Conservation (phyloP, 92 coral and sea anemone genomes). For the Diadumene lineata region DNA sequence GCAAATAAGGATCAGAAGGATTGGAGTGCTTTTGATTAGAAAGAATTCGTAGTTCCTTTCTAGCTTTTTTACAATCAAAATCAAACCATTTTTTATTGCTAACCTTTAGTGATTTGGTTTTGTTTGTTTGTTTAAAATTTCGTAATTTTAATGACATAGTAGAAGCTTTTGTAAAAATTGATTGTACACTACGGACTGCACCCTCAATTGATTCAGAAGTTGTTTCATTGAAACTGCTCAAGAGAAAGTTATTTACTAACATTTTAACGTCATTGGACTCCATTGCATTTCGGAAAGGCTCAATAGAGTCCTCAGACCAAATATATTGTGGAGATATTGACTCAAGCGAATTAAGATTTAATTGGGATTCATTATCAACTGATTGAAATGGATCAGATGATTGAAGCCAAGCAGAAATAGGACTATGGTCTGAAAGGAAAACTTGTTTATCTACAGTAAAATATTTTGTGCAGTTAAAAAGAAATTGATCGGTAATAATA, state of each 20-base stretch:
- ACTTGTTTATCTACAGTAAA: constrained; percentile 30
- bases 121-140: constrained; percentile 3
- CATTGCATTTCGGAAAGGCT: constrained; percentile 25
- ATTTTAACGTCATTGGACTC: constrained; percentile 25
- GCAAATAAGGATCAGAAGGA: constrained; percentile 32
- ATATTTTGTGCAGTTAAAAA: constrained; percentile 32
- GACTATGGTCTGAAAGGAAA: constrained; percentile 35
- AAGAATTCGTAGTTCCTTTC: constrained; percentile 38
- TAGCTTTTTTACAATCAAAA: constrained; percentile 31
- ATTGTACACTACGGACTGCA: constrained; percentile 40
- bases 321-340: constrained; percentile 45
- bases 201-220: constrained; percentile 21
- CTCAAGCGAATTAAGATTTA: constrained; percentile 24
- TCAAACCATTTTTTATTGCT: constrained; percentile 40
- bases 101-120: constrained; percentile 19
- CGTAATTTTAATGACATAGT: constrained; percentile 31
- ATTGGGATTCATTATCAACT: constrained; percentile 7
- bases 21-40: constrained; percentile 43
- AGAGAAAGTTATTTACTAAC: constrained; percentile 31
- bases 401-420: constrained; percentile 33
- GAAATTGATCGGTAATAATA: constrained; percentile 35
- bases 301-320: constrained; percentile 44
- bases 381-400: not conserved
- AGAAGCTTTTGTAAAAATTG: constrained; percentile 39
- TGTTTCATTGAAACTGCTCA: constrained; percentile 21